These are phyloP conservation scores for Ceratoteleas bidentatus DNA, from an alignment of 1,140 invertebrate species.

Conservation along the genomic window DNA sequence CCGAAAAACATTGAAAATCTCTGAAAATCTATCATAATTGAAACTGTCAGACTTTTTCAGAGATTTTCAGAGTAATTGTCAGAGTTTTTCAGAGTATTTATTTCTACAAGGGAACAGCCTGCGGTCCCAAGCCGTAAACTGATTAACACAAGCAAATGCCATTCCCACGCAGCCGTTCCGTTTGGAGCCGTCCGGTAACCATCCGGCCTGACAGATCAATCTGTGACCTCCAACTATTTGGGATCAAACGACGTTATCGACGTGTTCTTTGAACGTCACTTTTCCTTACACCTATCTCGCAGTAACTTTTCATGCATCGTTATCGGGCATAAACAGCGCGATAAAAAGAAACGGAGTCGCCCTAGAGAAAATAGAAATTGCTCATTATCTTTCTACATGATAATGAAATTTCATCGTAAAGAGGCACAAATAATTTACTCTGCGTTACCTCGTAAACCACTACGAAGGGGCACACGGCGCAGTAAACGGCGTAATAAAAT, in stretches of 20 bases:
- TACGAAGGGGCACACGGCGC: constrained; percentile 19
- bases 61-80: too few species aligned
- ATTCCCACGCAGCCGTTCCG: neutral
- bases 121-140: too few species aligned
- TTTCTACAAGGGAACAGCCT: too few species aligned
- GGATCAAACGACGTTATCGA: constrained; percentile 48
- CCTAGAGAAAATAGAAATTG: constrained; percentile 55
- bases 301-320: constrained; percentile 41
- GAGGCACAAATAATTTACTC: constrained; percentile 53
- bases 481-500: constrained; percentile 64
- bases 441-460: constrained; percentile 36
- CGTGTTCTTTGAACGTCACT: constrained; percentile 24
- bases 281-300: constrained; percentile 27
- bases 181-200: constrained; percentile 27
- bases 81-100: too few species aligned
- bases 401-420: constrained; percentile 56
- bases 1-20: too few species aligned
- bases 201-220: constrained; percentile 18
- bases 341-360: constrained; percentile 40
- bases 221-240: constrained; percentile 19
- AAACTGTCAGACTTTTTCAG: too few species aligned
- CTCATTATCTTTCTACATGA: constrained; percentile 62
- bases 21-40: too few species aligned
- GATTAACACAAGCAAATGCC: too few species aligned
- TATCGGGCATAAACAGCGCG: constrained; percentile 54